These are phyloP conservation scores for Oreortyx pictus DNA, from an alignment of 2,797 vertebrate species.

Conservation along the genomic window DNA sequence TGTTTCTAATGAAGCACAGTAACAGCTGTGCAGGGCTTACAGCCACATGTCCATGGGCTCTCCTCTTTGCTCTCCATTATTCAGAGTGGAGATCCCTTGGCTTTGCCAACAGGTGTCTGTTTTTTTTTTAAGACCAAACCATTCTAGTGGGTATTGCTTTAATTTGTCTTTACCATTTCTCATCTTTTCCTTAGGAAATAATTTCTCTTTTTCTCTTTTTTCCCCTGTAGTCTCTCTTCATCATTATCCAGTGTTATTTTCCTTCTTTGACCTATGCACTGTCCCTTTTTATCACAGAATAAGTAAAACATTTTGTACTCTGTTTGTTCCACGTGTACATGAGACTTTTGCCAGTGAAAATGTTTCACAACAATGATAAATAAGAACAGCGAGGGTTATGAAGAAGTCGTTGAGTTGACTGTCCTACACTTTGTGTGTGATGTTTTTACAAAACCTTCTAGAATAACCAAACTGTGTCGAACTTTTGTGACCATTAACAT, in stretches of 20 bases:
- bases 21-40: not conserved
- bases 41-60: not conserved
- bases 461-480: not conserved
- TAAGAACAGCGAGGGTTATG: not conserved
- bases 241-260: not conserved
- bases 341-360: conserved; percentile 24
- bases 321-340: conserved; percentile 20
- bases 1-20: not conserved
- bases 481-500: not conserved
- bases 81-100: not conserved
- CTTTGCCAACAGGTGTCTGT: not conserved
- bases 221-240: not conserved
- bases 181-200: conserved; percentile 14
- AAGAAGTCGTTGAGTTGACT: conserved; percentile 4
- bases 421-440: not conserved
- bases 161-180: not conserved
- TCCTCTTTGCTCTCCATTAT: not conserved
- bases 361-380: conserved; percentile 34
- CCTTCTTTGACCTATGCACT: conserved; percentile 7
- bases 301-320: conserved; percentile 44
- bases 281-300: conserved; percentile 26
- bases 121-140: not conserved
- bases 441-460: conserved; percentile 2
- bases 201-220: not conserved
- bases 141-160: not conserved